Evolutionary conservation across 2,888 invertebrate species (phyloP).

Genomic region (Tolmerus cingulatus): DNA sequence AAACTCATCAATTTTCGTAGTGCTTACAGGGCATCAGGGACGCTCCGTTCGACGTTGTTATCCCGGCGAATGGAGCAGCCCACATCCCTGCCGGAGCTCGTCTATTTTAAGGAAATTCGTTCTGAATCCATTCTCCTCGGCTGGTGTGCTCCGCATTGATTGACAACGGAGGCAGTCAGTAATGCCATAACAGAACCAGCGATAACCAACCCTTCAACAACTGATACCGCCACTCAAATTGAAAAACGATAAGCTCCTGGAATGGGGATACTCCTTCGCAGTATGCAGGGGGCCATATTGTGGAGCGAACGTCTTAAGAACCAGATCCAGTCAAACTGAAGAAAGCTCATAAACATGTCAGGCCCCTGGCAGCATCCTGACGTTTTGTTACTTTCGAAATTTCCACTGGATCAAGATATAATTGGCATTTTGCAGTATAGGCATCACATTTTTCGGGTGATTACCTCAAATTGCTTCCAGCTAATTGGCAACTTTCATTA

Average conservation of each 20-base stretch:
- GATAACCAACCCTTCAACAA: constrained; percentile 32
- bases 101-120: constrained; percentile 15
- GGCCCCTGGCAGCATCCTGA: neutral
- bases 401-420: constrained; percentile 7
- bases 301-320: neutral
- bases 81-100: neutral
- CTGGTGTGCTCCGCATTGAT: constrained; percentile 2
- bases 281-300: neutral
- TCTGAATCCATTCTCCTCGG: neutral
- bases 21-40: neutral
- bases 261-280: neutral
- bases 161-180: constrained; percentile 31
- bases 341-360: constrained; percentile 30
- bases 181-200: neutral
- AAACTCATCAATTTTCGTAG: neutral
- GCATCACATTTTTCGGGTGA: neutral
- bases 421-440: neutral
- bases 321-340: neutral
- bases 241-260: constrained; percentile 1
- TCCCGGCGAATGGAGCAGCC: neutral
- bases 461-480: neutral
- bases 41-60: neutral
- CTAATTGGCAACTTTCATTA: neutral
- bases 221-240: constrained; percentile 28
- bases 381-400: neutral